Conservation (phyloP, 2,888 invertebrate species). For the Deroplatys truncata region DNA sequence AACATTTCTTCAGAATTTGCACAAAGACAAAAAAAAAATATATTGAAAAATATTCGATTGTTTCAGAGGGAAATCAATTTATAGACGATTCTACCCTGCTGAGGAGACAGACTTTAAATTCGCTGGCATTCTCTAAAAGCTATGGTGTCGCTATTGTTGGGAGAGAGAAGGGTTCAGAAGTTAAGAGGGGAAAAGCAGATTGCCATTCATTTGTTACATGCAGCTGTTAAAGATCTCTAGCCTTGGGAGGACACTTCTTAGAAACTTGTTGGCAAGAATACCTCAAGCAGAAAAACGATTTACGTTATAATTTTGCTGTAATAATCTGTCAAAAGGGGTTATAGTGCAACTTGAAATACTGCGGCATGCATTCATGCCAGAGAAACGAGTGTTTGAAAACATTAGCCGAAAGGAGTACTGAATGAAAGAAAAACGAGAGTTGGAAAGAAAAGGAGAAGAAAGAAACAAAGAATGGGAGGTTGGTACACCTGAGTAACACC, state of each 20-base stretch:
- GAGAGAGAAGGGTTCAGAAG: too few relatives aligned
- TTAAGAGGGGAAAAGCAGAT: background rate
- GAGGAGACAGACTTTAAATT: too few relatives aligned
- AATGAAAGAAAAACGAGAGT: background rate
- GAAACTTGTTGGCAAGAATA: background rate
- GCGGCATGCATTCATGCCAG: background rate
- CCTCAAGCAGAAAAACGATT: background rate
- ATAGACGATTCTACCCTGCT: too few relatives aligned
- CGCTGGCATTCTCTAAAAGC: too few relatives aligned
- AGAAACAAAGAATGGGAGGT: background rate
- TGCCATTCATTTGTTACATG: background rate
- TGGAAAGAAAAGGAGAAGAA: background rate
- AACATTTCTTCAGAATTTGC: too few relatives aligned
- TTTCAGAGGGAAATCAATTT: too few relatives aligned
- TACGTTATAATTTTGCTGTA: background rate
- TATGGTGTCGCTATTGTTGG: too few relatives aligned
- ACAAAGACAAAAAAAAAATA: too few relatives aligned
- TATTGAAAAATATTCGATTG: too few relatives aligned
- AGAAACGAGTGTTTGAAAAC: background rate
- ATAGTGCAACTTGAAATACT: background rate
- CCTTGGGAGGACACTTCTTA: background rate
- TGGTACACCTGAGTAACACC: background rate
- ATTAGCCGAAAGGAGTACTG: background rate
- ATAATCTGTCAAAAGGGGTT: background rate
- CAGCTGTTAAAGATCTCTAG: background rate